Evolutionary conservation across 2,888 invertebrate genomes (phyloP).

Genomic region (Drosophila atroscutellata): DNA sequence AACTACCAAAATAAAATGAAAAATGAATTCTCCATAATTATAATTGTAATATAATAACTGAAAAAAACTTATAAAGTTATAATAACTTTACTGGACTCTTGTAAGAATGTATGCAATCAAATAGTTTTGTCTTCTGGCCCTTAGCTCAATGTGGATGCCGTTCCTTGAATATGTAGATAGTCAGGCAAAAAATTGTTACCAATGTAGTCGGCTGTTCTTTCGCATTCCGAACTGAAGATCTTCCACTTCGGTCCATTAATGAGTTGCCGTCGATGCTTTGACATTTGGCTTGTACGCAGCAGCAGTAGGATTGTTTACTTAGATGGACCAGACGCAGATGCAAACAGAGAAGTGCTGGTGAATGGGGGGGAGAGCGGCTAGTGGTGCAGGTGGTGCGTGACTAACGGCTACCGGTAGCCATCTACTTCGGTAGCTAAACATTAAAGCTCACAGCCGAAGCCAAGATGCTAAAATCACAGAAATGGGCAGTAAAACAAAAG

Average conservation of each 20-base stretch:
- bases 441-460: conserved; percentile 54
- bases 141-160: neutral
- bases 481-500: conserved; percentile 76
- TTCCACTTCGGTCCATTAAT: conserved; percentile 66
- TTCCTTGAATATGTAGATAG: neutral
- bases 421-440: conserved; percentile 80
- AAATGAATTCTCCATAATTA: neutral
- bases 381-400: conserved; percentile 69
- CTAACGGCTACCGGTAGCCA: conserved; percentile 80
- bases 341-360: conserved; percentile 21
- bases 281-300: conserved; percentile 63
- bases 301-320: conserved; percentile 59
- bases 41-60: neutral
- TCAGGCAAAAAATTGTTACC: conserved; percentile 3
- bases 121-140: neutral
- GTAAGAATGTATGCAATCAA: neutral
- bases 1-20: neutral
- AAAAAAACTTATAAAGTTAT: neutral
- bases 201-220: neutral
- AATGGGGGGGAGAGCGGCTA: neutral
- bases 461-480: conserved; percentile 73
- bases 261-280: conserved; percentile 74
- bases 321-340: conserved; percentile 36
- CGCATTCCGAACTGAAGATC: conserved; percentile 13
- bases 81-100: too few relatives aligned